A percentile compares a stretch with the other conserved stretches of the same genome.
Conservation (phyloP, 2,113 vertebrate species). For the Poeciliopsis prolifica region DNA sequence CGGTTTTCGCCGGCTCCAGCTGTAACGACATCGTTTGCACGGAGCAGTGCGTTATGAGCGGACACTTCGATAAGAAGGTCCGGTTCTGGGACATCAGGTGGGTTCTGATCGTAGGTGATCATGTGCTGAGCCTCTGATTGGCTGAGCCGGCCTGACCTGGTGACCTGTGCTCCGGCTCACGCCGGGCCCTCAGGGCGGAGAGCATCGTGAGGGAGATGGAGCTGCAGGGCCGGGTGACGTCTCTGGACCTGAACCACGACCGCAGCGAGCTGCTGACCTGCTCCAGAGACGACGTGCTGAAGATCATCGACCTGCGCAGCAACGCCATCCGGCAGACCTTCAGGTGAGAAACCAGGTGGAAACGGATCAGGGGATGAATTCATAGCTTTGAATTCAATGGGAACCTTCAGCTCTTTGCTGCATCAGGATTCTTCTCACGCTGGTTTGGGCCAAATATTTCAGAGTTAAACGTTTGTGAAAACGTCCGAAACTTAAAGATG, state of each 20-base stretch:
- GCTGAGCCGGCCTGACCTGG: neutral
- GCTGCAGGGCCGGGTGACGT: slow-evolving; percentile 90
- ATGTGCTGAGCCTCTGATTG: neutral
- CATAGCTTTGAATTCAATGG: no score
- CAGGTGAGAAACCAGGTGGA: slow-evolving; percentile 75
- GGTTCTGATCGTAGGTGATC: slow-evolving; percentile 16
- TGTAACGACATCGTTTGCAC: slow-evolving; percentile 98
- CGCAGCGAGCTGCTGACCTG: slow-evolving; percentile 93
- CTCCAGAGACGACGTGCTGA: slow-evolving; percentile 93
- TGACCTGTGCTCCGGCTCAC: no score
- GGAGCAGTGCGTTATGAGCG: slow-evolving; percentile 99
- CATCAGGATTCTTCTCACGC: no score
- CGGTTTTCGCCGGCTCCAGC: slow-evolving; percentile 97
- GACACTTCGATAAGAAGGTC: slow-evolving; percentile 98
- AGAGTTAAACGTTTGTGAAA: no score
- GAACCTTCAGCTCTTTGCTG: no score
- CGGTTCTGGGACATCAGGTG: slow-evolving; percentile 99
- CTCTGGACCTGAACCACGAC: slow-evolving; percentile 93
- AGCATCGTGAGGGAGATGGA: slow-evolving; percentile 91
- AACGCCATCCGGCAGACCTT: slow-evolving; percentile 87
- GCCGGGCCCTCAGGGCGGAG: slow-evolving; percentile 82
- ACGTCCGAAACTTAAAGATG: no score
- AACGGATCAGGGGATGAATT: no score
- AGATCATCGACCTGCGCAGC: slow-evolving; percentile 91
- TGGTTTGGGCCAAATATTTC: no score